These are phyloP conservation scores for Drosophila maculinotata DNA, from an alignment of 2,888 invertebrate genomes.

Conservation along the genomic window DNA sequence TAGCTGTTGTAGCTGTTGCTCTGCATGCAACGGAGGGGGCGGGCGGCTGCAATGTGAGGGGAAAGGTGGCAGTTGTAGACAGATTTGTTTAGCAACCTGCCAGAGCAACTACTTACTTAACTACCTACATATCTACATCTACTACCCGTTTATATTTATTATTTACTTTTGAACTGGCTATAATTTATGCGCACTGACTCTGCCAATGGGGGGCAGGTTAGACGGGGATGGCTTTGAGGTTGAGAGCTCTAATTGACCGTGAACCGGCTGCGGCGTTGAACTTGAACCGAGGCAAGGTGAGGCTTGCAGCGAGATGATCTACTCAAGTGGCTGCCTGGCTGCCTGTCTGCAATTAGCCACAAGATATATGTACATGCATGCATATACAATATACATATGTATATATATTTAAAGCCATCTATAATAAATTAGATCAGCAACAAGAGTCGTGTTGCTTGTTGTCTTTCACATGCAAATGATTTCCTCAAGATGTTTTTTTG, in stretches of 20 bases:
- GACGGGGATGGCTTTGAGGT: conserved; percentile 8
- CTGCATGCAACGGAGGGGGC: conserved; percentile 58
- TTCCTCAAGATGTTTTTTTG: conserved; percentile 66
- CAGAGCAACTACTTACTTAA: conserved; percentile 3
- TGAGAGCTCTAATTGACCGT: conserved; percentile 68
- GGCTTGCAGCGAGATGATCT: conserved; percentile 52
- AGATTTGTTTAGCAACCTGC: conserved; percentile 16
- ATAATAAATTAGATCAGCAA: conserved; percentile 61
- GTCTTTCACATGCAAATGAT: conserved; percentile 68
- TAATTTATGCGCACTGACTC: conserved; percentile 51
- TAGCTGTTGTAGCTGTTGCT: no score
- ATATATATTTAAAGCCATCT: conserved; percentile 13
- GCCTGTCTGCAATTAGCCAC: conserved; percentile 58
- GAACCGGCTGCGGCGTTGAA: conserved; percentile 71
- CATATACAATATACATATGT: no score
- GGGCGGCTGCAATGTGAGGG: conserved; percentile 11
- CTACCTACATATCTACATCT: conserved; percentile 1
- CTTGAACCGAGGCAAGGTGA: conserved; percentile 67
- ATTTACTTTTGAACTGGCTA: conserved; percentile 47
- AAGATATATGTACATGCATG: conserved; percentile 13
- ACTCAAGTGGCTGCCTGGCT: conserved; percentile 46
- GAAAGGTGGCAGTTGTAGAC: conserved; percentile 1
- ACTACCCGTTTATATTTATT: conserved; percentile 41
- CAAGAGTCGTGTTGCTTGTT: conserved; percentile 12
- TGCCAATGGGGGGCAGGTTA: background rate